phyloP scores from a whole-genome alignment of 1,140 invertebrate genomes.

The Argopecten irradians region DNA sequence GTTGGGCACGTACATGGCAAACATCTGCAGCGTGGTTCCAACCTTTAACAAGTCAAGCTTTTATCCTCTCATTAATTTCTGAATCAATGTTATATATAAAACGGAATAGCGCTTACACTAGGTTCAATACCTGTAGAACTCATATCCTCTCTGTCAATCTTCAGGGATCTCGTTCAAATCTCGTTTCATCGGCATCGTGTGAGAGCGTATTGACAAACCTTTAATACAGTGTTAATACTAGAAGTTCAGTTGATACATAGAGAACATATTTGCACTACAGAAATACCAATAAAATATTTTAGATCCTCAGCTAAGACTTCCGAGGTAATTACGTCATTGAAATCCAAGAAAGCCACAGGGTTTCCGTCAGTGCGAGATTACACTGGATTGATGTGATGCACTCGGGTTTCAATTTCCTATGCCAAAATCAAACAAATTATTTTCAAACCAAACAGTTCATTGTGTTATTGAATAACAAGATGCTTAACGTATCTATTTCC shows the following conservation, averaged over 20 bases:
- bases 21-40: too few species aligned
- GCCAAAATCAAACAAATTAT: neutral
- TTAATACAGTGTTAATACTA: neutral
- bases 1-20: too few species aligned
- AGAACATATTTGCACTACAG: neutral
- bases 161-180: neutral
- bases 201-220: neutral
- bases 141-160: neutral
- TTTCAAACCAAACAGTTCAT: neutral
- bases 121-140: neutral
- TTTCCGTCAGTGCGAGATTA: neutral
- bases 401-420: neutral
- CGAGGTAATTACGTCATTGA: neutral
- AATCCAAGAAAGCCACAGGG: neutral
- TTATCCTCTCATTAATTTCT: too few species aligned
- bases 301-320: neutral
- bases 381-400: neutral
- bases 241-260: neutral
- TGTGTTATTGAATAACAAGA: neutral
- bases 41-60: too few species aligned
- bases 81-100: neutral
- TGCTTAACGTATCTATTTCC: neutral
- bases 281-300: slow-evolving; percentile 11
- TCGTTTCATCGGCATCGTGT: neutral
- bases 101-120: neutral